phyloP scores from a whole-genome alignment of 2,888 invertebrate species.

The Erebia palarica region DNA sequence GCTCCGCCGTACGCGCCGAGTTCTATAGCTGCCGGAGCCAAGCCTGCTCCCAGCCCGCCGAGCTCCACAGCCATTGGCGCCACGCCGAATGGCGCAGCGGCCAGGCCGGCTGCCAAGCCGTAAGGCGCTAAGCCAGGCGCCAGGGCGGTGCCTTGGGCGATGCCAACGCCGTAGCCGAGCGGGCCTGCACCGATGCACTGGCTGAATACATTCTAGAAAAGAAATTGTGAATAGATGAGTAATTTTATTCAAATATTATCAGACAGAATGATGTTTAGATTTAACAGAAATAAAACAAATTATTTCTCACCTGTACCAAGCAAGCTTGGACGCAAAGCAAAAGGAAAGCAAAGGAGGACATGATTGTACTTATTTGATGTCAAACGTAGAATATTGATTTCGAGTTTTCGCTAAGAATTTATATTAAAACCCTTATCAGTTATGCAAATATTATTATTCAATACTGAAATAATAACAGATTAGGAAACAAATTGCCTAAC shows the following conservation, averaged over 20 bases:
- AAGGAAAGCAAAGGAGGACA: slow-evolving; percentile 50
- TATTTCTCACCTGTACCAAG: slow-evolving; percentile 49
- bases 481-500: background rate
- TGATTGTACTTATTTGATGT: slow-evolving; percentile 24
- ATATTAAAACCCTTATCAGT: background rate
- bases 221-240: background rate
- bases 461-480: slow-evolving; percentile 4
- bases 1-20: slow-evolving; percentile 40
- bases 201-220: slow-evolving; percentile 24
- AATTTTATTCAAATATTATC: too few relatives aligned
- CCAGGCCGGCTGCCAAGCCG: background rate
- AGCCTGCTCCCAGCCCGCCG: slow-evolving; percentile 16
- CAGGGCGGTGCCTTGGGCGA: background rate
- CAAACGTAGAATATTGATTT: background rate
- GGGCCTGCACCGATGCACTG: slow-evolving; percentile 16
- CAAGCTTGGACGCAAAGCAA: slow-evolving; percentile 53
- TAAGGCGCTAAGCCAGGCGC: background rate
- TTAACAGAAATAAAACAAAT: background rate
- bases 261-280: too few relatives aligned
- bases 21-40: slow-evolving; percentile 20
- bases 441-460: slow-evolving; percentile 6
- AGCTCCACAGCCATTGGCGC: slow-evolving; percentile 17
- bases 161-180: slow-evolving; percentile 21
- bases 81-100: slow-evolving; percentile 12
- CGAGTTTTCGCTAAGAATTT: background rate